Percentiles rank a stretch among this genome's conserved stretches.
Evolutionary conservation across 2,113 vertebrate genomes (phyloP).

Genomic region (Aptenodytes patagonicus): DNA sequence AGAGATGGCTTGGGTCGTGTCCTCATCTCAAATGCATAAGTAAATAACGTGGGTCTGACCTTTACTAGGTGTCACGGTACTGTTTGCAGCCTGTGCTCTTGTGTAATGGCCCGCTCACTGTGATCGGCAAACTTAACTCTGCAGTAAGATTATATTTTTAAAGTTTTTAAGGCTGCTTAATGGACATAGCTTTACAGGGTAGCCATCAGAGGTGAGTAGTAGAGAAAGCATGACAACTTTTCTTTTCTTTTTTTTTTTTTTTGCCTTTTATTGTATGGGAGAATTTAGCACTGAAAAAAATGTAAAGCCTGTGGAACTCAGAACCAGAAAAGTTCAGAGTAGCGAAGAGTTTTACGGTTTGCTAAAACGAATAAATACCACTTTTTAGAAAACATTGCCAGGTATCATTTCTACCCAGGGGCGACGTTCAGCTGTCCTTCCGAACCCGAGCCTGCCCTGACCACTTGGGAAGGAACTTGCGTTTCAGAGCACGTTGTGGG

Average conservation of each 20-base stretch:
- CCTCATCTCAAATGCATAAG: no score
- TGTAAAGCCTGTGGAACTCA: not conserved
- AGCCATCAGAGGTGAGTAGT: not conserved
- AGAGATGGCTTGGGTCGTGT: not conserved
- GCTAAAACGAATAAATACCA: not conserved
- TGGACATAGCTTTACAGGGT: not conserved
- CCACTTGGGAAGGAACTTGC: not conserved
- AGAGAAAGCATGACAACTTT: not conserved
- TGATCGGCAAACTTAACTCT: not conserved
- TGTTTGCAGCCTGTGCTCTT: not conserved
- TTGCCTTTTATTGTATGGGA: not conserved
- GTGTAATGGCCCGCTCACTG: accelerated
- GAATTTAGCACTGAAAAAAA: not conserved
- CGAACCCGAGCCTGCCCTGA: not conserved
- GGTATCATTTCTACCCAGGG: not conserved
- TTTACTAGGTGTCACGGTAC: accelerated
- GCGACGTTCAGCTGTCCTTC: not conserved
- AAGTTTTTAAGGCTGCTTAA: not conserved
- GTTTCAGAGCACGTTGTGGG: not conserved
- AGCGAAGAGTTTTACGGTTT: not conserved
- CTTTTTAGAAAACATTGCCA: not conserved
- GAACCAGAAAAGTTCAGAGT: not conserved
- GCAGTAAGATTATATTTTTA: not conserved
- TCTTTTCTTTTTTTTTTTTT: not conserved
- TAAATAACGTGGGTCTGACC: not conserved